Percentiles rank a stretch among this genome's conserved stretches.
Conservation (phyloP, 1,140 invertebrate genomes). For the Euwallacea fornicatus region DNA sequence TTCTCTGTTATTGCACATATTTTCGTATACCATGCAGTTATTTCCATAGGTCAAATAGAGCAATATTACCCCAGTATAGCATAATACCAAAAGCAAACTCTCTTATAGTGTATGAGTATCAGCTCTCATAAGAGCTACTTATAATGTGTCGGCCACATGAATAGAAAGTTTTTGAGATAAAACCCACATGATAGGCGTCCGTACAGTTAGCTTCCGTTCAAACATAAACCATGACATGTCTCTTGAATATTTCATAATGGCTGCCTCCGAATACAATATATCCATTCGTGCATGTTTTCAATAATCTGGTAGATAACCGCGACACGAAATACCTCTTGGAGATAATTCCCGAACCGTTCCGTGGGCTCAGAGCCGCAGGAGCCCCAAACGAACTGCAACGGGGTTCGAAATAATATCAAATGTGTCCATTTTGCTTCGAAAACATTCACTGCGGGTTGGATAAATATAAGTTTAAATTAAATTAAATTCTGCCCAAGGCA, state of each 20-base stretch:
- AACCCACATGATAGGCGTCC: slow-evolving; percentile 23
- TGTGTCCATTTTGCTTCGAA: not conserved
- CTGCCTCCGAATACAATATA: slow-evolving; percentile 21
- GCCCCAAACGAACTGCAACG: not conserved
- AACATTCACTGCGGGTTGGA: not conserved
- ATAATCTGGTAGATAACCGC: slow-evolving; percentile 21
- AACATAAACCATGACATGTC: slow-evolving; percentile 24
- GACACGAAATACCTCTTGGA: slow-evolving; percentile 16
- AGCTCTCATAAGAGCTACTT: not conserved
- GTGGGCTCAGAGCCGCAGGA: not conserved
- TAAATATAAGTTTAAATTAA: not conserved
- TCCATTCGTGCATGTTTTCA: slow-evolving; percentile 22
- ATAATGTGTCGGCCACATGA: slow-evolving; percentile 9
- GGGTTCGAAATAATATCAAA: not conserved
- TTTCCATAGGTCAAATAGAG: no score
- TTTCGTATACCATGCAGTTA: no score
- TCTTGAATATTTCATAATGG: slow-evolving; percentile 33
- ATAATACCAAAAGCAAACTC: no score
- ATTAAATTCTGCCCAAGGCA: no score
- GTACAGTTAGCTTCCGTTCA: slow-evolving; percentile 30
- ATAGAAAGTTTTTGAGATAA: slow-evolving; percentile 23
- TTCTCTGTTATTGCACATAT: no score
- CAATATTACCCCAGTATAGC: no score
- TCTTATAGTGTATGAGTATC: no score
- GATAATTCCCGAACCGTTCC: slow-evolving; percentile 15